Base-by-base conservation (phyloP, 2,888 invertebrate genomes). In the Heliconius charithonia region DNA sequence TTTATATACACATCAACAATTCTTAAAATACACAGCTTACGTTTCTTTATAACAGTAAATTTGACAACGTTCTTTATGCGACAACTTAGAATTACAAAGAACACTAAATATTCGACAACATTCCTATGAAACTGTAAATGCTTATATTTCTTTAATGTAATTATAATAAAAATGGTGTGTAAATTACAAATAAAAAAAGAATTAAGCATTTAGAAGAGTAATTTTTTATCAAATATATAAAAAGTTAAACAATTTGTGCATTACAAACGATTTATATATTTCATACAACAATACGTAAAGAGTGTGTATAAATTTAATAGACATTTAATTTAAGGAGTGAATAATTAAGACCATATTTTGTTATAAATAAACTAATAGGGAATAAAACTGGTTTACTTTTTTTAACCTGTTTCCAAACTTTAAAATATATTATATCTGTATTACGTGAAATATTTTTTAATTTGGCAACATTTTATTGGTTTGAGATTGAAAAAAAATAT, bases 1-100 rank as follows among this genome's bases (percentile, higher is more conserved):
- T 89, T 90, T 92, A 91, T 93, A 85, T 92, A 93, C 91, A 92
- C 92, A 90, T 91, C 89, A 93, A 92, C 91, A 89, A 86, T 89
- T 90, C 89, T 86, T 88, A 88, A 86, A 85, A 86, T 87, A 85
- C 88, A 88, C 86, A 89, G 70, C 72, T 77, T 85, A 75, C 56
- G 83, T 71, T 51, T 29, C 19, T 80, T 84, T 83, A 82, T 84
- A 86, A 85, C 85, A 85, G 84, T 83, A 82, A 80, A 80, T 83
- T 77, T 79, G 77, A 78, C 74, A 80, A 81, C 71, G 77, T 75
- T 77, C 80, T 79, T 22, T 22, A 83, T 81, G 78, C 56, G 82
- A 82, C 81, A 80, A 80, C 73, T 83, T 72, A 66, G 75, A 78
- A 65, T 65, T 71, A 29, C 4, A 51, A 51, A 51, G 51, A 74